Conservation (phyloP, 1,140 invertebrate species). For the Halictus rubicundus region DNA sequence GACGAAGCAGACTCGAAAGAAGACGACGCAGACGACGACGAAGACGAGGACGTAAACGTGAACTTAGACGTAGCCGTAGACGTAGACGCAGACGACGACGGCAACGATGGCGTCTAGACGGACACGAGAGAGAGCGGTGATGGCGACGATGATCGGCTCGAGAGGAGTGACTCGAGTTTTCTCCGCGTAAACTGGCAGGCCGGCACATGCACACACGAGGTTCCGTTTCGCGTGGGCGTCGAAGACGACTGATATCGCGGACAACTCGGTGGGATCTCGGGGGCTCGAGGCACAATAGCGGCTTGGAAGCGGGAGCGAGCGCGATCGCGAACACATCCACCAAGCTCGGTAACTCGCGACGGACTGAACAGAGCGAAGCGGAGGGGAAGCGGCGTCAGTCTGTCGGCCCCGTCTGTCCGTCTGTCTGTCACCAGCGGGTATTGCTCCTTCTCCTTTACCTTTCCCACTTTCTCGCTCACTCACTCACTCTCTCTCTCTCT, state of each 20-base stretch:
- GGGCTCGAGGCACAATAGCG: too few relatives aligned
- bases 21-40: too few relatives aligned
- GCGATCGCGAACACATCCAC: slow-evolving; percentile 72
- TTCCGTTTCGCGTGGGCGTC: not conserved
- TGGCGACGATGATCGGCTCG: not conserved
- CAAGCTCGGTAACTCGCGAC: slow-evolving; percentile 73
- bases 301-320: slow-evolving; percentile 59
- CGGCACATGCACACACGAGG: not conserved
- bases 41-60: too few relatives aligned
- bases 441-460: slow-evolving; percentile 50
- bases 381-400: slow-evolving; percentile 58
- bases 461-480: too few relatives aligned
- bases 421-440: slow-evolving; percentile 62
- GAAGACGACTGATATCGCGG: too few relatives aligned
- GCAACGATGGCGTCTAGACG: slow-evolving; percentile 34
- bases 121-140: slow-evolving; percentile 17
- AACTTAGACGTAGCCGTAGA: too few relatives aligned
- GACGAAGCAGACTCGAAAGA: not conserved
- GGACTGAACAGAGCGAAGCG: slow-evolving; percentile 62
- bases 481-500: slow-evolving; percentile 14
- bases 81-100: too few relatives aligned
- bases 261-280: too few relatives aligned
- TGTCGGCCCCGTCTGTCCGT: slow-evolving; percentile 52
- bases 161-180: too few relatives aligned
- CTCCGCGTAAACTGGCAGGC: not conserved